A percentile compares a stretch with the other conserved stretches of the same genome.
Evolutionary conservation across 2,888 invertebrate species (phyloP).

Genomic region (Oasisia sp.): DNA sequence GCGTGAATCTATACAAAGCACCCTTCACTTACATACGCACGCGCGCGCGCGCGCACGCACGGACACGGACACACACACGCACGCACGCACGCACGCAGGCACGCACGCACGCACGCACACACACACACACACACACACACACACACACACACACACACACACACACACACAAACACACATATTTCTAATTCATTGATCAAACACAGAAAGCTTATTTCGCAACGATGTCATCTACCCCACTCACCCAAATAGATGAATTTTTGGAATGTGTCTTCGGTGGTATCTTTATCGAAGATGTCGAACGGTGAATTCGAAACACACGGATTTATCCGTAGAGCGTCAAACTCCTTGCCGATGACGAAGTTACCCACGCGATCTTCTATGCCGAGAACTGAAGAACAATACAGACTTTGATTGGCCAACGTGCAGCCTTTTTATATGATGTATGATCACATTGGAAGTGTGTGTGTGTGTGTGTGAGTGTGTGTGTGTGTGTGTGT

Average conservation of each 20-base stretch:
- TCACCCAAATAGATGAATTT: conserved; percentile 57
- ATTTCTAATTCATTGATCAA: background rate
- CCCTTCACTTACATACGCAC: background rate
- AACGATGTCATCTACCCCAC: background rate
- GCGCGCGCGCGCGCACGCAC: background rate
- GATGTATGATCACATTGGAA: no score
- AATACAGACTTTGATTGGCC: background rate
- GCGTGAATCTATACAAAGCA: background rate
- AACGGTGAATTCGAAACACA: conserved; percentile 62
- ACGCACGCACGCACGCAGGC: no score
- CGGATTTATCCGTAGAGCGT: conserved; percentile 84
- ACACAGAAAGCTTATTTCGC: background rate
- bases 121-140: background rate
- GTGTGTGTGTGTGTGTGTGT: background rate
- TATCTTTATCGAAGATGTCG: conserved; percentile 53
- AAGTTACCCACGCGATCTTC: conserved; percentile 84
- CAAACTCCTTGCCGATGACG: conserved; percentile 83
- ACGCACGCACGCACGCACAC: conserved; percentile 21
- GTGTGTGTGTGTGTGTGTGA: background rate
- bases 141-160: conserved; percentile 24
- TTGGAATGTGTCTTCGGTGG: conserved; percentile 48
- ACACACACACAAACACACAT: conserved; percentile 20
- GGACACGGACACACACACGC: background rate
- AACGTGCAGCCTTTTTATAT: no score
- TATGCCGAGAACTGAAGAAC: conserved; percentile 75